These are phyloP conservation scores for Urocolius indicus DNA, from an alignment of 2,113 vertebrate genomes.

Conservation along the genomic window DNA sequence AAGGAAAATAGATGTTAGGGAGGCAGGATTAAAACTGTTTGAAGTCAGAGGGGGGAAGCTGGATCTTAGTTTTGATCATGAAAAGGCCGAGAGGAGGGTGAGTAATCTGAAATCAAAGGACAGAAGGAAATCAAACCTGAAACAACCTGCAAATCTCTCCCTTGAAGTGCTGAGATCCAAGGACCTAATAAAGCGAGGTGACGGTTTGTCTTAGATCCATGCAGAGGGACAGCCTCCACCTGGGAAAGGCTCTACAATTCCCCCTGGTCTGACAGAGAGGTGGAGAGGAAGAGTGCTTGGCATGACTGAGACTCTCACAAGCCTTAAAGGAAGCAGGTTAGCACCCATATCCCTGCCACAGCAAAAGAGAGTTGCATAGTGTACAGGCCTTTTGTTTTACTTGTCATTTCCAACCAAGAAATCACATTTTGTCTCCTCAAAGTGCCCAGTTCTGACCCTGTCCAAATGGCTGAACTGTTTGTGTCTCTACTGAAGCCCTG, in stretches of 20 bases:
- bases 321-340: background rate
- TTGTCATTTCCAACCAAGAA: background rate
- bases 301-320: fast-evolving
- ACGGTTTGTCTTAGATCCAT: background rate
- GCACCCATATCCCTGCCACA: background rate
- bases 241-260: background rate
- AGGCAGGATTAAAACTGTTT: conserved; percentile 60
- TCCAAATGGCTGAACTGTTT: background rate
- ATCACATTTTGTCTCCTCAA: background rate
- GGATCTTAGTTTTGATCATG: conserved; percentile 62
- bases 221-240: background rate
- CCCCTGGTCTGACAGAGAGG: background rate
- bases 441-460: background rate
- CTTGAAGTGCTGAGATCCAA: conserved; percentile 22
- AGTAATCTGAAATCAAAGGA: conserved; percentile 68
- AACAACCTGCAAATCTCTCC: conserved; percentile 31
- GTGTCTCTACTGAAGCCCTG: background rate
- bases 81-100: conserved; percentile 23
- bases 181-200: background rate
- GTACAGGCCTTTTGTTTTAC: background rate
- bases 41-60: conserved; percentile 41
- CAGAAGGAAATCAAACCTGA: conserved; percentile 42
- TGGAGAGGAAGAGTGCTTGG: background rate
- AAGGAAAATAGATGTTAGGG: conserved; percentile 56
- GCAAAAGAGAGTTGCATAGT: background rate